Evolutionary conservation across 53 echinoderm and acorn worm genomes (phyloP).

Genomic region (Holothuria scabra): DNA sequence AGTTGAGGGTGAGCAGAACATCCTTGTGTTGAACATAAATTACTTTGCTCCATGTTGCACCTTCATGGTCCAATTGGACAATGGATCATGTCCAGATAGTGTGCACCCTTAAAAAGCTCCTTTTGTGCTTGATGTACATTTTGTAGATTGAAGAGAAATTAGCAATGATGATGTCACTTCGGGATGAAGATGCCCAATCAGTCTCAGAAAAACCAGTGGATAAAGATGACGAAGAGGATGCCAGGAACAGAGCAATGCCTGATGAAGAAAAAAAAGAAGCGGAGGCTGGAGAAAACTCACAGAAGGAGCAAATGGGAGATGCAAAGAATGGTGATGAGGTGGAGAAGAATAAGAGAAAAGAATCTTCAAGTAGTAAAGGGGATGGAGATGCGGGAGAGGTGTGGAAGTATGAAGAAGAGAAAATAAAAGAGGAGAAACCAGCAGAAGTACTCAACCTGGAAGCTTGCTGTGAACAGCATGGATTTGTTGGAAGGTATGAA

Average conservation of each 20-base stretch:
- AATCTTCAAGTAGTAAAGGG: not conserved
- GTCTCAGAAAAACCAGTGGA: not conserved
- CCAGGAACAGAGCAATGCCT: not conserved
- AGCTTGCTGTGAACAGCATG: slow-evolving; percentile 83
- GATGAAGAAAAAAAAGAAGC: not conserved
- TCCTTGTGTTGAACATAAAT: no score
- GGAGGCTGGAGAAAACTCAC: not conserved
- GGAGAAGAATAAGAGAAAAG: not conserved
- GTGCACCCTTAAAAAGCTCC: not conserved
- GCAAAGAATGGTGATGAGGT: not conserved
- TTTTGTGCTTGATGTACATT: not conserved
- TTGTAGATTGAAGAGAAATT: slow-evolving; percentile 33
- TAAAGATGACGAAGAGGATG: not conserved
- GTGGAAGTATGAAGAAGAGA: slow-evolving; percentile 63
- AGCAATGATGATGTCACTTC: not conserved
- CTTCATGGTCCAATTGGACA: no score
- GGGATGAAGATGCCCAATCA: not conserved
- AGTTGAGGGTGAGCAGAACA: no score
- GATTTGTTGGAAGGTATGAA: slow-evolving; percentile 93
- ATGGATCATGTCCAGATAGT: not conserved
- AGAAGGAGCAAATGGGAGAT: not conserved
- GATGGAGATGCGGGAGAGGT: slow-evolving; percentile 37
- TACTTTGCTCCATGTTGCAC: no score
- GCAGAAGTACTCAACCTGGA: slow-evolving; percentile 75
- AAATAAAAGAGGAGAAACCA: slow-evolving; percentile 66